A percentile compares a stretch with the other conserved stretches of the same genome.
These are phyloP conservation scores for Aplochiton taeniatus DNA, from an alignment of 2,797 vertebrate species.

Conservation along the genomic window DNA sequence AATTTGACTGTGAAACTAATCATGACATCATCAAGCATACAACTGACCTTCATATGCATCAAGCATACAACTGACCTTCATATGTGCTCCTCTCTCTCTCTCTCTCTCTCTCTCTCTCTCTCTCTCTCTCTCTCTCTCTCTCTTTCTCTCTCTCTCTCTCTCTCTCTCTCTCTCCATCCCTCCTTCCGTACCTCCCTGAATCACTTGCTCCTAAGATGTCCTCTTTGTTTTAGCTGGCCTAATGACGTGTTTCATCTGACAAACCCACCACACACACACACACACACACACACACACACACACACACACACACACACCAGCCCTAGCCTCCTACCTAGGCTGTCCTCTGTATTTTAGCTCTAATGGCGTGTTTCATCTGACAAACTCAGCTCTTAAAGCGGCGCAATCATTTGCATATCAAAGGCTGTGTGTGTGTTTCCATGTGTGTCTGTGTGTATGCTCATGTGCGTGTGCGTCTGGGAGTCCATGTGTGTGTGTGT, in stretches of 20 bases:
- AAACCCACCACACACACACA: conserved; percentile 17
- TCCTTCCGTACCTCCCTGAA: neutral
- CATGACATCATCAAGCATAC: conserved; percentile 31
- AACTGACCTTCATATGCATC: conserved; percentile 42
- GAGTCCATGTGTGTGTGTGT: neutral
- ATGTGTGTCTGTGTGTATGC: neutral
- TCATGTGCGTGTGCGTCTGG: neutral
- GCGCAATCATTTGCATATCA: conserved; percentile 59
- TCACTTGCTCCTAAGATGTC: neutral
- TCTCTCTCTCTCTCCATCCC: conserved; percentile 3
- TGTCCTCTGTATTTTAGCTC: conserved; percentile 36
- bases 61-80: conserved; percentile 32
- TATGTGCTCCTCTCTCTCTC: conserved; percentile 9
- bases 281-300: too few species aligned
- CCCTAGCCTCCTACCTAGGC: neutral
- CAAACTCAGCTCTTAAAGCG: conserved; percentile 40
- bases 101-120: neutral
- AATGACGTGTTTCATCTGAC: conserved; percentile 51
- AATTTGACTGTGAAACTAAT: too few species aligned
- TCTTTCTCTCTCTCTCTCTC: neutral
- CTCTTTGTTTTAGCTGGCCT: conserved; percentile 37
- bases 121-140: neutral
- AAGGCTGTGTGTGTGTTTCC: conserved; percentile 31
- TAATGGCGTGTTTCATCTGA: conserved; percentile 47
- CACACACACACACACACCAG: too few species aligned